Conservation (phyloP, 2,888 invertebrate genomes). For the Spilosoma lubricipeda region DNA sequence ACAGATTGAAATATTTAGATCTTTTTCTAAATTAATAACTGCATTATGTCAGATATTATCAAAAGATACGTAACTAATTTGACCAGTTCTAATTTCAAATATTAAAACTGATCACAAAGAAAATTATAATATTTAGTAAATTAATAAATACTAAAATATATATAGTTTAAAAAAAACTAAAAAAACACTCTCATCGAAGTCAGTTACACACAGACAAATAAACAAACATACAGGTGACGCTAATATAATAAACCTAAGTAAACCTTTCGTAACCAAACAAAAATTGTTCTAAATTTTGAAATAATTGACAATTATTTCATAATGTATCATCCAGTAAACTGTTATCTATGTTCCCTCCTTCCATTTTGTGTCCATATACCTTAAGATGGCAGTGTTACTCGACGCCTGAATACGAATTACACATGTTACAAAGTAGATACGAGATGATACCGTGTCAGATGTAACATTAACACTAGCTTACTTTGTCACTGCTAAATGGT, state of each 20-base stretch:
- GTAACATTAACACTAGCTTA: slow-evolving; percentile 22
- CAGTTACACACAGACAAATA: too few species aligned
- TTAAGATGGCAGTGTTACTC: slow-evolving; percentile 9
- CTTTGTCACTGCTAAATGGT: slow-evolving; percentile 24
- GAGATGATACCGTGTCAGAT: slow-evolving; percentile 23
- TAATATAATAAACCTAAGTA: too few species aligned
- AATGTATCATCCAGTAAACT: neutral
- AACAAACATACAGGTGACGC: too few species aligned
- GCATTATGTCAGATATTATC: too few species aligned
- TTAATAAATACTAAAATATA: too few species aligned
- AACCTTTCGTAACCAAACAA: neutral
- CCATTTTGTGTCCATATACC: slow-evolving; percentile 13
- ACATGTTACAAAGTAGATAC: slow-evolving; percentile 16
- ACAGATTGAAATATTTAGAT: too few species aligned
- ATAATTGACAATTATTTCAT: neutral
- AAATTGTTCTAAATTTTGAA: neutral
- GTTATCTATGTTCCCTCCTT: neutral
- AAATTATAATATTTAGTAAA: neutral
- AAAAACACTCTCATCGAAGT: too few species aligned
- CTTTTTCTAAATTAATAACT: too few species aligned
- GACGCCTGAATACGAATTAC: slow-evolving; percentile 25
- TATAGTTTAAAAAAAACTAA: too few species aligned
- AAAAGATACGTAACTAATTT: too few species aligned
- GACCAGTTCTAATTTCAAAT: neutral
- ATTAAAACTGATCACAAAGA: too few species aligned